Evolutionary conservation across 2,113 vertebrate species (phyloP), one percentile per base, ranked within the genome.

Genomic region (Elachura formosa): DNA sequence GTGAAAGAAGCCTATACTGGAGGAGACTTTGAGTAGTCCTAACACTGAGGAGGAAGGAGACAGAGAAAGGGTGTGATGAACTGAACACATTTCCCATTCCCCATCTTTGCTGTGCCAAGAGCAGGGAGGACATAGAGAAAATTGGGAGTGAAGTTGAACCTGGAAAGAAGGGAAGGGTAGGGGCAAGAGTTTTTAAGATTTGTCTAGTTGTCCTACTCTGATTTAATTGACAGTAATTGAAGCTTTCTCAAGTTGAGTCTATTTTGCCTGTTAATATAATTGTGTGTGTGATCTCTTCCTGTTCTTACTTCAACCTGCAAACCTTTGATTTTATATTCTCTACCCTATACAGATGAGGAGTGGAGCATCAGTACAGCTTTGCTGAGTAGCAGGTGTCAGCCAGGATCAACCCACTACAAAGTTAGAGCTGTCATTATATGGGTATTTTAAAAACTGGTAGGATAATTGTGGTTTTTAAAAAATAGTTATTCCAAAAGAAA

Each of bases 61-160:
- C 0, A 59, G n/a, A 45, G 17, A 40, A 34, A 66, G 66, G 4
- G 2, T 10, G 9, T 34, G 14, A 41, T 79, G 54, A 48, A 24
- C 18, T 41, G 25, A 48, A 7, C 12, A 10, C 9, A 28, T 31
- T 33, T 5, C 5, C 17, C 36, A 9, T 29, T 64, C 20, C n/a
- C 12, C 21, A 28, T 28, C 24, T 36, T 41, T 2, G 1, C 10
- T 66, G n/a, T 24, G 22, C 22, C 34, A 28, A 12, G 20, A 36
- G 4, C 2, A 0, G 11, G 18, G 31, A 85, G 31, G 15, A 73
- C 0, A 0, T 18, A 9, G 13, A 36, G 13, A 61, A 73, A 61
- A 48, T 5, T 10, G 34, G 12, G 7, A 41, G 18, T 48, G 31
- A 41, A 59, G 10, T 10, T 66, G 46, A 85, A n/a, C 46, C 67